Percentiles rank a stretch among this genome's conserved stretches.
These are phyloP conservation scores for Colletes latitarsis DNA, from an alignment of 1,140 invertebrate genomes.

Conservation along the genomic window DNA sequence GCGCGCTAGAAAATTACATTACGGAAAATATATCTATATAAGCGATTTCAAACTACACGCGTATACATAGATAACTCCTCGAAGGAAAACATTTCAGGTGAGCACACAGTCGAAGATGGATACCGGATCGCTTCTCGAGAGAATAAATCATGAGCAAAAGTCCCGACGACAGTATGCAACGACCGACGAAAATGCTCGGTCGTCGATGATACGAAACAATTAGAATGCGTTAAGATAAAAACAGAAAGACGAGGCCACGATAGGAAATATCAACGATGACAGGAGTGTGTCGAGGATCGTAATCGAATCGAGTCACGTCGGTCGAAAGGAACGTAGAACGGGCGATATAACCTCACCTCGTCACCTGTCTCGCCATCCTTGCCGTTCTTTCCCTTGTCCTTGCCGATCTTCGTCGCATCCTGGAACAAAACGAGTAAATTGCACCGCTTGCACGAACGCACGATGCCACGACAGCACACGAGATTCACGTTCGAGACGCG, in stretches of 20 bases:
- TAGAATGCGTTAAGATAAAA: not conserved
- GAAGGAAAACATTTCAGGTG: constrained; percentile 25
- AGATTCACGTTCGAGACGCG: constrained; percentile 32
- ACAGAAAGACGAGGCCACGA: not conserved
- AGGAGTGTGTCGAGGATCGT: constrained; percentile 9
- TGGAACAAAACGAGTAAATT: constrained; percentile 73
- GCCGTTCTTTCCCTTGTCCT: constrained; percentile 79
- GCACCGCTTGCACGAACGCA: constrained; percentile 4
- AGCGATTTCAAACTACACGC: not conserved
- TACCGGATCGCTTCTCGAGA: not conserved
- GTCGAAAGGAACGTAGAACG: constrained; percentile 5
- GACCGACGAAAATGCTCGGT: not conserved
- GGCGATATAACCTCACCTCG: constrained; percentile 79
- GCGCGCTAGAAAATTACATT: too few relatives aligned
- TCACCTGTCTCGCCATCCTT: constrained; percentile 80
- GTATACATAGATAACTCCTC: not conserved
- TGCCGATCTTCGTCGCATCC: constrained; percentile 79
- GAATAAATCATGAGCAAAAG: not conserved
- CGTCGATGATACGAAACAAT: not conserved
- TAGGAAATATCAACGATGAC: constrained; percentile 24
- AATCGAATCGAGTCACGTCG: constrained; percentile 11
- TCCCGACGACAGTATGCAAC: not conserved
- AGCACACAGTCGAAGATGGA: constrained; percentile 14
- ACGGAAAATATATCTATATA: not conserved
- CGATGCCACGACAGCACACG: constrained; percentile 35